A percentile compares a stretch with the other conserved stretches of the same genome.
phyloP scores from a whole-genome alignment of 2,113 vertebrate genomes.

The Nothoprocta perdicaria region DNA sequence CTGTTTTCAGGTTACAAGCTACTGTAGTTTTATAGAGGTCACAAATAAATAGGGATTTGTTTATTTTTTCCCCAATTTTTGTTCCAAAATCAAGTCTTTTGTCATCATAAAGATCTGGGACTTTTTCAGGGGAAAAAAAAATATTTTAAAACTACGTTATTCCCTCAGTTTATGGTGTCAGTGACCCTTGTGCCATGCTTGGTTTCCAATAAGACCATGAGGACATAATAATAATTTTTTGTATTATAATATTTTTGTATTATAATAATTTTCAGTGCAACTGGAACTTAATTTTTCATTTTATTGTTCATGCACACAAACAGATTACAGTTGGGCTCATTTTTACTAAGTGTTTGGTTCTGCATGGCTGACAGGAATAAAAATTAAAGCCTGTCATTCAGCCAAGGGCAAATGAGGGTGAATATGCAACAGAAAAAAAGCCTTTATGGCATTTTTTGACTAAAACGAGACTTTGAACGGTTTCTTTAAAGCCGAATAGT shows the following conservation, averaged over 20 bases:
- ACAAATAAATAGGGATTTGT: neutral
- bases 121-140: neutral
- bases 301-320: slow-evolving; percentile 7
- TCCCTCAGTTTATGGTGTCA: neutral
- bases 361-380: slow-evolving; percentile 19
- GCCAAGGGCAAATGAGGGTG: neutral
- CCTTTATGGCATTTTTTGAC: neutral
- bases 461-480: neutral
- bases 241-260: neutral
- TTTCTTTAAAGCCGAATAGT: neutral
- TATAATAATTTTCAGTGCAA: neutral
- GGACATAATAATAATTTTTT: neutral
- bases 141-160: slow-evolving; percentile 4
- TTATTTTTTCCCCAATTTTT: neutral
- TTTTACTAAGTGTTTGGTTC: slow-evolving; percentile 27
- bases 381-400: slow-evolving; percentile 4
- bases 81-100: neutral
- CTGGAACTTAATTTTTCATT: neutral
- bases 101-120: neutral
- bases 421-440: neutral
- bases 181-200: neutral
- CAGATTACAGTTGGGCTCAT: neutral
- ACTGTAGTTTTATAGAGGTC: neutral
- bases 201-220: neutral
- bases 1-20: neutral